Evolutionary conservation across 2,888 invertebrate genomes (phyloP), one percentile per base, ranked within the genome.

Genomic region (Andrena fulva): DNA sequence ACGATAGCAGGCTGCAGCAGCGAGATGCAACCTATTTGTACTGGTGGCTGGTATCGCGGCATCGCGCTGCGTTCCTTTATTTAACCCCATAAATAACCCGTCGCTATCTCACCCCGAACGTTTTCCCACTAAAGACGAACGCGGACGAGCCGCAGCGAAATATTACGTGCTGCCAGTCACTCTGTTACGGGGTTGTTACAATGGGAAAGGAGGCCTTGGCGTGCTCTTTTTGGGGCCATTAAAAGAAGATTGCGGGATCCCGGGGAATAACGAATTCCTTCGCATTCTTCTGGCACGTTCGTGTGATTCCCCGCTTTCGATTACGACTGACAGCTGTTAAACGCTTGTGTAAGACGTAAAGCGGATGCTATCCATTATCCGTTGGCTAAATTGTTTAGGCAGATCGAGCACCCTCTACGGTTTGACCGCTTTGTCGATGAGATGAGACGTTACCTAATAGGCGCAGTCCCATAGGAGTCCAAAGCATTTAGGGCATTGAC

Each of bases 61-160:
- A 92, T 93, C 92, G 91, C 89, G 87, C 89, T 82, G 81, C 91
- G 90, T 92, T 91, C 89, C 92, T 92, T 92, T 91, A 92, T 92
- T 93, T 91, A 91, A 92, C 91, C 91, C 91, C 91, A 92, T 93
- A 93, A 93, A 93, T 93, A 92, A 92, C 89, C 87, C 82, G 81
- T 50, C 89, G 86, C 91, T 93, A 92, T 92, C 92, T 92, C 88
- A 87, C 90, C 88, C 90, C 90, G 87, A 89, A 78, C 80, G 76
- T 78, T 68, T 56, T 66, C 78, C 56, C 70, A 76, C 82, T 80
- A 84, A 82, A 85, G 80, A 77, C 74, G 73, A 74, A 75, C 69
- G 76, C 82, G 71, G 63, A 74, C 78, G 72, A 67, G 68, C 64
- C 35, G 20, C 31, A 31, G 84, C 83, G 71, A 89, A 89, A 87